Conservation (phyloP, 2,113 vertebrate species). For the Phylloscopus trochilus region DNA sequence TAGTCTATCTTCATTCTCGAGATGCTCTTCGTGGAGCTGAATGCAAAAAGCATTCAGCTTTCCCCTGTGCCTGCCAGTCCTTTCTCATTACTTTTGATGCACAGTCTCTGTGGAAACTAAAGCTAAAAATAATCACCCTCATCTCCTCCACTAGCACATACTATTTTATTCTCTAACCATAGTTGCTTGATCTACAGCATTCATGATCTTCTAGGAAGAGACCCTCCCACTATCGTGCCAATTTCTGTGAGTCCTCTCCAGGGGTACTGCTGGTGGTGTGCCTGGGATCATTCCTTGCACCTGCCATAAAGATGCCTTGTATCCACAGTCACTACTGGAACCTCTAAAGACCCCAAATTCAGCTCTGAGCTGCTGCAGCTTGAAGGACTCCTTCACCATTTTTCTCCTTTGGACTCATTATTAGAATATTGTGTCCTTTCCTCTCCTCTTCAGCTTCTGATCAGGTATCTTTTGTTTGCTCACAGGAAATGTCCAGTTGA, state of each 20-base stretch:
- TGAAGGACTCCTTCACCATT: background rate
- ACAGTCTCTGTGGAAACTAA: conserved; percentile 58
- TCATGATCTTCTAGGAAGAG: background rate
- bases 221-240: background rate
- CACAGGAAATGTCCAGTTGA: background rate
- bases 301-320: background rate
- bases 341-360: background rate
- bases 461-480: background rate
- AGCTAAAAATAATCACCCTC: conserved; percentile 49
- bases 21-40: background rate
- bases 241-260: background rate
- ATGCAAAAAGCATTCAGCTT: background rate
- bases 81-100: conserved; percentile 25
- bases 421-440: background rate
- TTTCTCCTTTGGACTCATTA: background rate
- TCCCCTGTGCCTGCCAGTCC: background rate
- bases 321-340: background rate
- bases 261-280: background rate
- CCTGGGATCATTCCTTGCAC: background rate
- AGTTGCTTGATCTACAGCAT: background rate
- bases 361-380: background rate
- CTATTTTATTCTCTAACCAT: background rate
- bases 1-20: background rate
- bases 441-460: background rate
- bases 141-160: background rate